Evolutionary conservation across 2,113 vertebrate genomes (phyloP), one percentile per base, ranked within the genome.

Genomic region (Tupaia chinensis): DNA sequence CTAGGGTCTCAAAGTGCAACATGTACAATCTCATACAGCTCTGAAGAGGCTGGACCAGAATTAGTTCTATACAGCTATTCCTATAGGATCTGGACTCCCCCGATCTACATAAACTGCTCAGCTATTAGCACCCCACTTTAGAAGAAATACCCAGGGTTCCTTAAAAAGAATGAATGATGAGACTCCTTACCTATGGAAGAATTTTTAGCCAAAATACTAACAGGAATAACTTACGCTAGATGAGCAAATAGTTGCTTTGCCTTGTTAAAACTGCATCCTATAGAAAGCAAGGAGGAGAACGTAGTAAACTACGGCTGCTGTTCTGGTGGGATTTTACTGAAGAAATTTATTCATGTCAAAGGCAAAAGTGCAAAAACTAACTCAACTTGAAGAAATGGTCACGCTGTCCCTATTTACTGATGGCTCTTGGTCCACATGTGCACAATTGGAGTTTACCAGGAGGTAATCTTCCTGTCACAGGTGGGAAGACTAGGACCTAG

Each of bases 201-300:
- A 69, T 74, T 65, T 90, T 66, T 84, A 94, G 56, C 20, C 70
- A 68, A 94, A 94, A 83, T 23, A 65, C 54, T 78, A 83, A 34
- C 6, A 87, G n/a, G 65, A 78, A 74, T 68, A 68, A 89, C 73
- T 72, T 66, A 86, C 3, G 9, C 73, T 81, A 86, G 22, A 61
- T 7, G 63, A 81, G 13, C 84, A 91, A 84, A 86, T 34, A 78
- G 17, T 61, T 70, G 34, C 20, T 82, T 13, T 79, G 61, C 29
- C 19, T 82, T 78, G 11, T 77, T 92, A 80, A 96, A 92, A 93
- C 11, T 32, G n/a, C 19, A 84, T n/a, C 23, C 74, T 88, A 5
- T 83, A 96, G n/a, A 81, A 91, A 79, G 22, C 61, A 77, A 86
- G 58, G 44, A 56, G 87, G 34, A 91, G 68, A 85, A 72, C 44